Conservation (phyloP, 1,140 invertebrate genomes). For the Diuraphis noxia region DNA sequence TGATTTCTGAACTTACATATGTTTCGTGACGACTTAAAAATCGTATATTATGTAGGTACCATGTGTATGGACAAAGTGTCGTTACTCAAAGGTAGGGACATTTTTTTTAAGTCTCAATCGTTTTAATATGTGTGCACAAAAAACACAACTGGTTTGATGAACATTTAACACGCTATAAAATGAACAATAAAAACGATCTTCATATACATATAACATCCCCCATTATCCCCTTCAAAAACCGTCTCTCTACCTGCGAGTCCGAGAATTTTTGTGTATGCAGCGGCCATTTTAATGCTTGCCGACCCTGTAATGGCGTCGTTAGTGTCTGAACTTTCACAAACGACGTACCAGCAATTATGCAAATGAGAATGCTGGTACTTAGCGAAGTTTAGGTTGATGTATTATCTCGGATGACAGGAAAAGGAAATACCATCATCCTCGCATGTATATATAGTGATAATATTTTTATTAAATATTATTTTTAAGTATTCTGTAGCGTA, state of each 20-base stretch:
- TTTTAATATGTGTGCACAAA: neutral
- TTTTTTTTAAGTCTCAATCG: neutral
- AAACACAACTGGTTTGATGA: neutral
- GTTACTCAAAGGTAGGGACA: neutral
- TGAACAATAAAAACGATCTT: neutral
- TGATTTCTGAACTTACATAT: neutral
- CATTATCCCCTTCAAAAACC: too few relatives aligned
- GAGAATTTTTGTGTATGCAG: slow-evolving; percentile 1
- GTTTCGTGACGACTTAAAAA: neutral
- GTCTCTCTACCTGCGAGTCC: neutral
- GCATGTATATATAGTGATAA: slow-evolving; percentile 9
- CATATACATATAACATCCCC: neutral
- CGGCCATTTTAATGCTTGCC: slow-evolving; percentile 22
- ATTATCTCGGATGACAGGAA: slow-evolving; percentile 13
- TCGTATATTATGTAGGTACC: neutral
- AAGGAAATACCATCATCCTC: neutral
- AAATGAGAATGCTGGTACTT: slow-evolving; percentile 38
- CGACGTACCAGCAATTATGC: slow-evolving; percentile 31
- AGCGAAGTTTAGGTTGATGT: slow-evolving; percentile 25
- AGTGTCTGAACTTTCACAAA: slow-evolving; percentile 32
- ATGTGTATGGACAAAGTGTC: neutral
- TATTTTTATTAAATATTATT: slow-evolving; percentile 20
- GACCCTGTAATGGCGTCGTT: slow-evolving; percentile 33
- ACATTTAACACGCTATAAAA: neutral
- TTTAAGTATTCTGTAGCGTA: neutral